Percentiles rank a stretch among this genome's conserved stretches.
Conservation (phyloP, 2,797 vertebrate genomes). For the Bovichtus diacanthus region DNA sequence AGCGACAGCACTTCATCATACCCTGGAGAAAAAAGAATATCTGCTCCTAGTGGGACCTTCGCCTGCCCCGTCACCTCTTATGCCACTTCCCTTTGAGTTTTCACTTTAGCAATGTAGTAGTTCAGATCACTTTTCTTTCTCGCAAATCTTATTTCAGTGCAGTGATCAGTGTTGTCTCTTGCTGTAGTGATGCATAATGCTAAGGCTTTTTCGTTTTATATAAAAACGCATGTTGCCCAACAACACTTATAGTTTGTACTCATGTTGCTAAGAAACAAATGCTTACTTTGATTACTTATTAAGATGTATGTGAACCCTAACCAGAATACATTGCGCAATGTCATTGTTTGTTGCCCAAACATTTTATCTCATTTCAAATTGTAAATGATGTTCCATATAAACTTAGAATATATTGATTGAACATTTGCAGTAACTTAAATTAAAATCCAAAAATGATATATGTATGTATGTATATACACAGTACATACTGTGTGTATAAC, state of each 20-base stretch:
- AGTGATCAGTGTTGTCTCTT: constrained; percentile 28
- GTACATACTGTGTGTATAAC: background rate
- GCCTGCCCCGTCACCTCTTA: constrained; percentile 55
- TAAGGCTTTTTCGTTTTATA: constrained; percentile 6
- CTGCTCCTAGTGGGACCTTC: constrained; percentile 70
- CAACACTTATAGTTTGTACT: background rate
- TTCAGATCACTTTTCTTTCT: constrained; percentile 5
- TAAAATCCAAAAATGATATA: background rate
- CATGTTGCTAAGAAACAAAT: constrained; percentile 12
- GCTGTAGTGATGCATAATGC: constrained; percentile 43
- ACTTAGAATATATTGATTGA: background rate
- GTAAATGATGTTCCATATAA: background rate
- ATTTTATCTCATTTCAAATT: background rate
- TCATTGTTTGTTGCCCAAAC: background rate
- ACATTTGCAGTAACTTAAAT: background rate
- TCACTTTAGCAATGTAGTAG: background rate
- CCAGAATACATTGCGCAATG: background rate
- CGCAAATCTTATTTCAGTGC: background rate
- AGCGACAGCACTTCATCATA: constrained; percentile 42
- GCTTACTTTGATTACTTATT: constrained; percentile 17
- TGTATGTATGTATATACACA: background rate
- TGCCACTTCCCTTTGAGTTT: constrained; percentile 68
- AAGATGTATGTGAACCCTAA: constrained; percentile 17
- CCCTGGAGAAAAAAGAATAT: constrained; percentile 57
- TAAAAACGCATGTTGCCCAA: background rate